Base-by-base conservation (phyloP, 1,140 invertebrate species). In the Ceratina australensis region DNA sequence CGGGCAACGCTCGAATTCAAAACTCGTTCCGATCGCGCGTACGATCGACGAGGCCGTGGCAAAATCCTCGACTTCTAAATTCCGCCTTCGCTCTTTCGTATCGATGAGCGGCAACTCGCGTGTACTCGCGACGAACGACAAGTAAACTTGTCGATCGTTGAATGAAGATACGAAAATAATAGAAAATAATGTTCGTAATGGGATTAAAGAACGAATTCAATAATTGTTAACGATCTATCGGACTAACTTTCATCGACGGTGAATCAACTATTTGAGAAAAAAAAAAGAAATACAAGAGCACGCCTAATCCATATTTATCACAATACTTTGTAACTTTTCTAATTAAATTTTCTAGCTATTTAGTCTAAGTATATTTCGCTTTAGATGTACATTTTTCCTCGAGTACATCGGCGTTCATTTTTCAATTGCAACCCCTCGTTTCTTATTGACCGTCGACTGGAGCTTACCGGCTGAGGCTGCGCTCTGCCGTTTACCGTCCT, bases 1-100 rank as follows among this genome's bases (percentile, higher is more conserved):
- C 2, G 2, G 10, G 24, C 10, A 33, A 56, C 28, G 24, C 15
- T 61, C 10, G 2, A 47, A 42, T 47, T 8, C 16, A 66, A 57
- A 16, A 0, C 24, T 69, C 59, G 24, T 20, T 18, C 20, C 50
- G 50, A 22, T 60, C 78, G 82, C 47, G 61, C 82, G 56, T 42
- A 54, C 81, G 72, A 56, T 54, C 15, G 68, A 56, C 22, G 66
- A 83, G 77, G 80, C 56, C 78, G 66, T 84, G 81, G 81, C 82
- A 84, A 69, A 61, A 82, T 80, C 78, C 67, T 76, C 63, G 67
- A 65, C 18, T 76, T 64, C 77, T 80, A 74, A 66, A 66, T 74
- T 78, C 33, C 77, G 20, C 28, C 26, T 22, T 65, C 2, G 42
- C 75, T 33, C 59, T 52, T 57, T 76, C 66, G 54, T 71, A 83